Conservation (phyloP, 2,888 invertebrate species). For the Troides helena region DNA sequence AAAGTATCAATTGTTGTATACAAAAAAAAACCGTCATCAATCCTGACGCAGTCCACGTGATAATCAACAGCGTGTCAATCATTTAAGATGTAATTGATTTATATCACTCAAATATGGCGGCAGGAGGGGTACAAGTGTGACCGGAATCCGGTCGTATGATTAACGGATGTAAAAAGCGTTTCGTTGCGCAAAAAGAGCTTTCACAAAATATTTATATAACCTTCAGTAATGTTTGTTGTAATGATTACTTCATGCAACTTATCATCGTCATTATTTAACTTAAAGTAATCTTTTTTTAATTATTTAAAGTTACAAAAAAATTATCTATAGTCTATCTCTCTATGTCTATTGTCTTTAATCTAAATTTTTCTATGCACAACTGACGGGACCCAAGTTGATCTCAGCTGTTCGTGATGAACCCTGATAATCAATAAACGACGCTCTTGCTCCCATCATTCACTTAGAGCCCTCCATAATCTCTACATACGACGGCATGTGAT, state of each 20-base stretch:
- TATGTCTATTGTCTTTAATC: too few relatives aligned
- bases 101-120: slow-evolving; percentile 50
- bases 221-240: background rate
- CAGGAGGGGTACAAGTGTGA: slow-evolving; percentile 41
- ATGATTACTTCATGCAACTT: background rate
- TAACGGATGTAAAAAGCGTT: slow-evolving; percentile 38
- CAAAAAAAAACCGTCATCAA: background rate
- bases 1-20: background rate
- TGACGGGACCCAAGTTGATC: too few relatives aligned
- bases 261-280: background rate
- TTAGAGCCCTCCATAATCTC: too few relatives aligned
- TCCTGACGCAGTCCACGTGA: background rate
- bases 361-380: too few relatives aligned
- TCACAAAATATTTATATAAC: slow-evolving; percentile 32
- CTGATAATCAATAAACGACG: too few relatives aligned
- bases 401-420: too few relatives aligned
- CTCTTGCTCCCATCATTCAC: too few relatives aligned
- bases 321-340: too few relatives aligned
- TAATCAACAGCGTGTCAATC: slow-evolving; percentile 9
- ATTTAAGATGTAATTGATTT: slow-evolving; percentile 8
- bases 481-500: too few relatives aligned
- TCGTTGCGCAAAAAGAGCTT: slow-evolving; percentile 23
- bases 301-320: too few relatives aligned
- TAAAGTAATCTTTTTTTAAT: too few relatives aligned
- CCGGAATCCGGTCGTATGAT: slow-evolving; percentile 58